Evolutionary conservation across 2,888 invertebrate species (phyloP).

Genomic region (Dasypogon diadema): DNA sequence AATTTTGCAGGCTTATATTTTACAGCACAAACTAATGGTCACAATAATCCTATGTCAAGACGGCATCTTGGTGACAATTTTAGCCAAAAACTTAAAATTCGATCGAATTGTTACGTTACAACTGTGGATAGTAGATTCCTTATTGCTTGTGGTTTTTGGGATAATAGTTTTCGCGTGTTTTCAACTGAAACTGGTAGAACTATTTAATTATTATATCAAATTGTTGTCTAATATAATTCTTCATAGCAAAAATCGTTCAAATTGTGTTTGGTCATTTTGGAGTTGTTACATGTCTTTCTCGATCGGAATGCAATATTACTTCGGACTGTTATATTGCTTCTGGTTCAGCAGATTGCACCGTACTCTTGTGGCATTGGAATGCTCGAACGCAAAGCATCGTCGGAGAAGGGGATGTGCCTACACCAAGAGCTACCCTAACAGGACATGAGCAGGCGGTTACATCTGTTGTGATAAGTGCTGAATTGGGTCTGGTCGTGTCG

Average conservation of each 20-base stretch:
- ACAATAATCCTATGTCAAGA: conserved; percentile 78
- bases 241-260: conserved; percentile 94
- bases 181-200: conserved; percentile 92
- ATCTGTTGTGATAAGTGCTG: conserved; percentile 96
- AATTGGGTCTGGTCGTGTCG: conserved; percentile 96
- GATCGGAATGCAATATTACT: conserved; percentile 99
- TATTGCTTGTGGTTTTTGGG: conserved; percentile 99
- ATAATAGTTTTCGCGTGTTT: conserved; percentile 98
- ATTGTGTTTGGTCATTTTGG: conserved; percentile 99
- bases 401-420: conserved; percentile 95
- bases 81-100: conserved; percentile 94
- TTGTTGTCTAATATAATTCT: too few relatives aligned
- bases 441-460: conserved; percentile 98
- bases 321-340: conserved; percentile 99
- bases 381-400: conserved; percentile 97
- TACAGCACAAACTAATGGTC: conserved; percentile 80
- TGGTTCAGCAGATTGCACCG: conserved; percentile 98
- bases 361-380: conserved; percentile 99
- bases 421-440: conserved; percentile 95
- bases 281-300: conserved; percentile 96
- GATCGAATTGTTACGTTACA: conserved; percentile 96
- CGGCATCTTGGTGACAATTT: conserved; percentile 98
- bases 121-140: conserved; percentile 98
- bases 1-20: neutral
- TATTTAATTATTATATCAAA: neutral